Evolutionary conservation across 2,797 vertebrate genomes (phyloP), one percentile per base, ranked within the genome.

Genomic region (Sebastiscus albofasciatus): DNA sequence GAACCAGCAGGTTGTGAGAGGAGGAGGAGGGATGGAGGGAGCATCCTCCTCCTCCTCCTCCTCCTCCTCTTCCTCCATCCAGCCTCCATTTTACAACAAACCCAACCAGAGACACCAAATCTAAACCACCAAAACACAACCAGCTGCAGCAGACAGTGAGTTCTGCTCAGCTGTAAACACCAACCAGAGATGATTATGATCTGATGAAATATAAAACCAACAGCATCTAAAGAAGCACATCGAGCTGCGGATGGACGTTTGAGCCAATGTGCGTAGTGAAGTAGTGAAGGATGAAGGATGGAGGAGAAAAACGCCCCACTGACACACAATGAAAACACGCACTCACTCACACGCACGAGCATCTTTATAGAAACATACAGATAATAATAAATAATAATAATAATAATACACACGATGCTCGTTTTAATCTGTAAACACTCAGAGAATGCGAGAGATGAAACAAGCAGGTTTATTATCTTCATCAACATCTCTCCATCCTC

Each of bases 41-140:
- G 46, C 83, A 4, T 62, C 87, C 22, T 86, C 86, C 64, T 82
- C 90, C 80, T 78, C 81, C 64, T 78, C 83, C 78, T 68, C 77
- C 58, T 79, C 68, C 58, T 64, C 77, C 64, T 60, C 67, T 31
- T 66, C 55, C 60, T 74, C 62, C 83, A 70, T 67, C 54, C 82
- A 85, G 88, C 90, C 91, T 92, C 92, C 92, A 92, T 93, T 88
- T 92, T 93, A 87, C 75, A 84, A 59, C 81, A 65, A 71, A 67
- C 72, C 61, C 4, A 31, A 26, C 5, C 76, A 2, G 14, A 59
- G 14, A 29, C 58, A 42, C 29, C 10, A 22, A 33, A 65, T 2
- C 9, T 31, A 39, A 39, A 5, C 27, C 58, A 52, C 2, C 12
- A 49, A 77, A 75, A n/a, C 22, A 39, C 3, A 7, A 1, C 0